A percentile compares a stretch with the other conserved stretches of the same genome.
These are phyloP conservation scores for Drosophila ironensis DNA, from an alignment of 1,140 invertebrate genomes.

Conservation along the genomic window DNA sequence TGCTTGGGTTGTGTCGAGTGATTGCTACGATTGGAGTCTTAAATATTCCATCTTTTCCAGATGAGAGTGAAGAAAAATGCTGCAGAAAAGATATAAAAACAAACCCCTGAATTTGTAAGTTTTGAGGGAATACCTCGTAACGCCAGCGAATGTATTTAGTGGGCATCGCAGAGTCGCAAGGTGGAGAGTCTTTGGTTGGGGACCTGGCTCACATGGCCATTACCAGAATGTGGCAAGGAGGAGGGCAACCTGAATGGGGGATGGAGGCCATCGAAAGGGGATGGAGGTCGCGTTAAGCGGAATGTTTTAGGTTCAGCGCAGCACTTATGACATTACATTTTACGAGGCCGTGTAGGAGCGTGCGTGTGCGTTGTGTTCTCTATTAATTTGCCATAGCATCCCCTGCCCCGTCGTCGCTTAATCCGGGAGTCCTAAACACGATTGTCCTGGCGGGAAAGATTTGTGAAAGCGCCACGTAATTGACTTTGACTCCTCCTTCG, in stretches of 20 bases:
- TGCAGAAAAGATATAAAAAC: too few species aligned
- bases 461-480: slow-evolving; percentile 78
- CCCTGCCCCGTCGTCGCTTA: neutral
- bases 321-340: slow-evolving; percentile 79
- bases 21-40: too few species aligned
- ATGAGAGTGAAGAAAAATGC: too few species aligned
- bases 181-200: neutral
- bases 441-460: slow-evolving; percentile 69
- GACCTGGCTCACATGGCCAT: slow-evolving; percentile 49
- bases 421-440: slow-evolving; percentile 14
- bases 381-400: slow-evolving; percentile 77
- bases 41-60: too few species aligned
- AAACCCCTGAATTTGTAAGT: too few species aligned
- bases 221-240: slow-evolving; percentile 27
- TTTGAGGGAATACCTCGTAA: too few species aligned
- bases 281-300: slow-evolving; percentile 61
- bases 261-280: slow-evolving; percentile 18
- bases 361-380: slow-evolving; percentile 40
- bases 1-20: too few species aligned
- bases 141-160: too few species aligned
- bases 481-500: slow-evolving; percentile 46
- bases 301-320: slow-evolving; percentile 72
- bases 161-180: slow-evolving; percentile 3
- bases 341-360: slow-evolving; percentile 33
- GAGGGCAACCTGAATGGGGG: slow-evolving; percentile 8